Percentiles rank a stretch among this genome's conserved stretches.
phyloP scores from a whole-genome alignment of 2,888 invertebrate species.

The Pinctada fucata region DNA sequence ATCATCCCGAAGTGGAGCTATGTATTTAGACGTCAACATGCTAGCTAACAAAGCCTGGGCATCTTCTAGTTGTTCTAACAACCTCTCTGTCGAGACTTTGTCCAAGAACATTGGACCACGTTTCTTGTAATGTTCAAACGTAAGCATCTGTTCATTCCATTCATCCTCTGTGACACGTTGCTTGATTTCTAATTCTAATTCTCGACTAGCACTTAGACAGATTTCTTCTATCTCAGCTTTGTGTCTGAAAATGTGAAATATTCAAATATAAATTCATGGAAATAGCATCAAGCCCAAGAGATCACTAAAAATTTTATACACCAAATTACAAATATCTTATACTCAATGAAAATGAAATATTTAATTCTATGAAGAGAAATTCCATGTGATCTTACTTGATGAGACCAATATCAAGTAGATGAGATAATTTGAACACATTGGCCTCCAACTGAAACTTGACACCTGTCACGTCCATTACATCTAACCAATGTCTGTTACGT shows the following conservation, averaged over 20 bases:
- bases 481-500: constrained; percentile 76
- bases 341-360: background rate
- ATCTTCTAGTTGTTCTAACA: constrained; percentile 77
- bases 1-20: constrained; percentile 76
- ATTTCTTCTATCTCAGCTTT: constrained; percentile 74
- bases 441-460: constrained; percentile 76
- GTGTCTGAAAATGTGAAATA: constrained; percentile 61
- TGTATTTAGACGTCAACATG: constrained; percentile 75
- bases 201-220: constrained; percentile 74
- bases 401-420: constrained; percentile 75
- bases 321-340: background rate
- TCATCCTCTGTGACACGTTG: constrained; percentile 77
- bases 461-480: constrained; percentile 76
- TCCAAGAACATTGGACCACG: constrained; percentile 76
- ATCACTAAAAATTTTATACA: no score
- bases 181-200: constrained; percentile 76
- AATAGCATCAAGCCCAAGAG: no score
- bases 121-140: constrained; percentile 76
- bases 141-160: constrained; percentile 77
- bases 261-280: background rate
- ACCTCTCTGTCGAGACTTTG: constrained; percentile 73
- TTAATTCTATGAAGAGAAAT: background rate
- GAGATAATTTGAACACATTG: constrained; percentile 74
- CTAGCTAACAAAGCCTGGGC: constrained; percentile 75
- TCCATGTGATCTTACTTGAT: constrained; percentile 67